Conservation (phyloP, 2,113 vertebrate species). For the Trematocara stigmaticum region DNA sequence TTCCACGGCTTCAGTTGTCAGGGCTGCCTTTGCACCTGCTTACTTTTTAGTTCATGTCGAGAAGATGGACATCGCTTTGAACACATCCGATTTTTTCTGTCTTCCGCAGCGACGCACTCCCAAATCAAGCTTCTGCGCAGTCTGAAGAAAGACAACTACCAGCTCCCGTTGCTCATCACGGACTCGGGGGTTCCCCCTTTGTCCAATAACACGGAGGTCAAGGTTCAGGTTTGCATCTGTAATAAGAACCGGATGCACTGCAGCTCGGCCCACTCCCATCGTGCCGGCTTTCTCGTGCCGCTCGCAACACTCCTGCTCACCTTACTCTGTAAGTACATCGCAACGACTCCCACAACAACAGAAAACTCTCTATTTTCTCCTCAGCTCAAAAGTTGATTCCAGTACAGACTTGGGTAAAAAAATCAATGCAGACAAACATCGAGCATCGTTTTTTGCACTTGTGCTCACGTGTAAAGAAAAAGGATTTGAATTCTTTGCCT, state of each 20-base stretch:
- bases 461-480: not conserved
- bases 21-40: not conserved
- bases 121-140: slow-evolving; percentile 89
- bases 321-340: slow-evolving; percentile 57
- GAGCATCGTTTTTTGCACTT: not conserved
- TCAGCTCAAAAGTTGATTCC: not conserved
- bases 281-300: slow-evolving; percentile 68
- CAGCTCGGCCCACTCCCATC: slow-evolving; percentile 76
- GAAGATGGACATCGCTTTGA: not conserved
- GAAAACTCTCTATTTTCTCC: not conserved
- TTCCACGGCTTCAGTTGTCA: not conserved
- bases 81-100: not conserved
- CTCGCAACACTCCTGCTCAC: slow-evolving; percentile 57
- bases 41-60: not conserved
- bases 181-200: slow-evolving; percentile 91
- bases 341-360: not conserved
- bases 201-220: slow-evolving; percentile 90
- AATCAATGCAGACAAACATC: not conserved
- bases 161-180: slow-evolving; percentile 90
- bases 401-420: not conserved
- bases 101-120: slow-evolving; percentile 81
- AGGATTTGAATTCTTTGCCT: not conserved
- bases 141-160: slow-evolving; percentile 94
- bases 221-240: slow-evolving; percentile 94
- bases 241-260: slow-evolving; percentile 96